Base-by-base conservation (phyloP, 2,888 invertebrate species). In the Zhengitettix transpicula region DNA sequence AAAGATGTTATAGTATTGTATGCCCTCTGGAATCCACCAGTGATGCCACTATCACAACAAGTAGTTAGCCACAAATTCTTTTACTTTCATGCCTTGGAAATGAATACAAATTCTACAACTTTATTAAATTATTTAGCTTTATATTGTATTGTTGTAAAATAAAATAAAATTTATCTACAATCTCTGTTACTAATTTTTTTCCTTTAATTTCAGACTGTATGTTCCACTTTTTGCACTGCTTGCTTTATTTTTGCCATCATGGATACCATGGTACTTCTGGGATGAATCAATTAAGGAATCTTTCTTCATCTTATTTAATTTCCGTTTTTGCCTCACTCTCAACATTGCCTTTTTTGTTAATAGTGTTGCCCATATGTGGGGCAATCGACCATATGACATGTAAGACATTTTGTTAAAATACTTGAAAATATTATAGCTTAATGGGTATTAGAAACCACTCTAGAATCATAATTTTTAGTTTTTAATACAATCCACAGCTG, bases 281-380 rank as follows among this genome's bases (percentile, higher is more conserved):
- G 76, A 83, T 52, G 96, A 97, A 73, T 77, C 79, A 1, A 70
- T 88, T 12, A 78, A 83, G 75, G 82, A 81, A 66, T 85, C 91
- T 8, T 93, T 91, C 74, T 87, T 89, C 77, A 80, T 94, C 10
- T 85, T 87, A 68, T 90, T 89, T 70, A 83, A 90, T 63, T 79
- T 84, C 65, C 81, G 96, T 56, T 96, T 94, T 74, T 85, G 85
- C 58, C 77, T 85, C 64, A 89, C 88, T 0, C 79, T 97, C 10
- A 92, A 97, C 74, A 87, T 90, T 65, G 96, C 96, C 1, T 97
- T 89, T 80, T 83, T 87, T 67, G 94, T 96, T n/a, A 96, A 96
- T 73, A 93, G 92, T 71, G 87, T 89, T 12, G 95, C 96, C 0
- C 96, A 96, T 71, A 82, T 91, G 78, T 94, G 87, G 82, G 95